Evolutionary conservation across 1,140 invertebrate genomes (phyloP).

Genomic region (Atta texana): DNA sequence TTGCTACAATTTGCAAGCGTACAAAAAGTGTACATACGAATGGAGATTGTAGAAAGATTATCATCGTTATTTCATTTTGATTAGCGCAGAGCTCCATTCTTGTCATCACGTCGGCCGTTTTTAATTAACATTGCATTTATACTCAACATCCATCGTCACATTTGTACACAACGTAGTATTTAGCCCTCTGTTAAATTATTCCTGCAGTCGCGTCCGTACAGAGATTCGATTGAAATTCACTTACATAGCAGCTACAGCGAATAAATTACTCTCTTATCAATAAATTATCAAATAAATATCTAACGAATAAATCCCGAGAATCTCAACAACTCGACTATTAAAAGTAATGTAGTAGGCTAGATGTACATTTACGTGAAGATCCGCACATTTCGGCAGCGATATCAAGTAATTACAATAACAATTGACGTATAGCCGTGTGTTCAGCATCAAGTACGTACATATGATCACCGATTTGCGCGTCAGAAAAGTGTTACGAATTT

Average conservation of each 20-base stretch:
- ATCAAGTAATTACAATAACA: conserved; percentile 28
- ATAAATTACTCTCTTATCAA: conserved; percentile 31
- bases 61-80: conserved; percentile 45
- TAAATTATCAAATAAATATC: conserved; percentile 41
- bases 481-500: conserved; percentile 14
- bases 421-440: conserved; percentile 9
- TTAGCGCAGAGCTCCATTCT: conserved; percentile 50
- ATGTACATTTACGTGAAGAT: conserved; percentile 42
- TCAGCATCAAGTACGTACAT: conserved; percentile 4
- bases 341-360: conserved; percentile 37
- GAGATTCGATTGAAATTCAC: conserved; percentile 15
- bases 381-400: conserved; percentile 15
- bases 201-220: conserved; percentile 18
- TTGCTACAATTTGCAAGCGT: conserved; percentile 60
- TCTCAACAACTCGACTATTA: conserved; percentile 34
- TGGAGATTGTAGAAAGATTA: conserved; percentile 64
- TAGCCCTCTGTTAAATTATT: conserved; percentile 58
- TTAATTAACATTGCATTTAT: conserved; percentile 38
- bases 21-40: conserved; percentile 65
- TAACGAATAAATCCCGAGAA: conserved; percentile 42
- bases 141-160: conserved; percentile 11
- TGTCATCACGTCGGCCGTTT: conserved; percentile 23
- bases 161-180: conserved; percentile 41
- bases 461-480: neutral
- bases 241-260: conserved; percentile 39